Evolutionary conservation across 2,113 vertebrate genomes (phyloP).

Genomic region (Leptosomus discolor): DNA sequence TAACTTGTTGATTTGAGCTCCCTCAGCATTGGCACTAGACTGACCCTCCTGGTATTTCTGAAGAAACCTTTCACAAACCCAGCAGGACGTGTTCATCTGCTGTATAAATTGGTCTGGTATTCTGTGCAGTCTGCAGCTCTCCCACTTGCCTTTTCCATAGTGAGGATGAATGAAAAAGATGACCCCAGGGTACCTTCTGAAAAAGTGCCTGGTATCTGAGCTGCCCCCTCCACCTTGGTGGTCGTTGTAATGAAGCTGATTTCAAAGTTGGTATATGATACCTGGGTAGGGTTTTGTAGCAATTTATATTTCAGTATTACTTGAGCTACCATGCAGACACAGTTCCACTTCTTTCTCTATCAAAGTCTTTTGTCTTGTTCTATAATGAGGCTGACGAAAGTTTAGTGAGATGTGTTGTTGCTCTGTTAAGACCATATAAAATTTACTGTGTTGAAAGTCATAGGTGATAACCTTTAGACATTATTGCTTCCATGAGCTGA

Average conservation of each 20-base stretch:
- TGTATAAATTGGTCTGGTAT: neutral
- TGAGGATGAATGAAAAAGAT: neutral
- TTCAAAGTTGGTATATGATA: neutral
- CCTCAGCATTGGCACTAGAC: neutral
- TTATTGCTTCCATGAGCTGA: neutral
- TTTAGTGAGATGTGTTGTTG: neutral
- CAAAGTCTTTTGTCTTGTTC: neutral
- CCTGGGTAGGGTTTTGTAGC: neutral
- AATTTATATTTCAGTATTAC: neutral
- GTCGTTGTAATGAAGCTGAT: neutral
- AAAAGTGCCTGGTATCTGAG: neutral
- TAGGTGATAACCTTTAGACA: neutral
- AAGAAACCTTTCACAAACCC: neutral
- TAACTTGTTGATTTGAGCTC: neutral
- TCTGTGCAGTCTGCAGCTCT: neutral
- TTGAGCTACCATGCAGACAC: neutral
- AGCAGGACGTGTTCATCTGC: neutral
- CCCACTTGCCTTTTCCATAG: neutral
- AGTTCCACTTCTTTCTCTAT: neutral
- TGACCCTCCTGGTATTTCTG: neutral
- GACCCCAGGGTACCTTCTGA: neutral
- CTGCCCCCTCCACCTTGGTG: neutral
- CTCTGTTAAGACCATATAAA: neutral
- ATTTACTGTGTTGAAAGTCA: fast-evolving
- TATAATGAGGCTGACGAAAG: neutral